Evolutionary conservation across 2,113 vertebrate genomes (phyloP), one percentile per base, ranked within the genome.

Genomic region (Meleagris gallopavo): DNA sequence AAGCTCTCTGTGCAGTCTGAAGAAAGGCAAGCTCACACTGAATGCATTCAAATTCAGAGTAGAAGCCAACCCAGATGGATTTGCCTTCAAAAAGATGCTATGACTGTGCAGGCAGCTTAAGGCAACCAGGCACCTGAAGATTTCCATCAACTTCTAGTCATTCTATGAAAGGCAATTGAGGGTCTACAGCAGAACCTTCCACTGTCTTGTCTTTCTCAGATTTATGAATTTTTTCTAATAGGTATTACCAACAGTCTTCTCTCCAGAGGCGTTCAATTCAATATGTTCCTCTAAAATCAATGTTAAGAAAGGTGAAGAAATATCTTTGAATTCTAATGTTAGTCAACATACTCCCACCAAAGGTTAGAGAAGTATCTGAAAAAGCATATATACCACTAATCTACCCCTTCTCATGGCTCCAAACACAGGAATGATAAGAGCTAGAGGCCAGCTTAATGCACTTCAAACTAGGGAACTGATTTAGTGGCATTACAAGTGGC

Each of bases 111-210:
- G 43, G 30, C 40, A 86, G 30, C 40, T 60, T 86, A 62, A 71
- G 38, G 21, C 13, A 91, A 30, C 22, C 52, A 60, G 21, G 6
- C 4, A 41, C 22, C 9, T 83, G 50, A 67, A 94, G 3, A 10
- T 71, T 29, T 88, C 29, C 17, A 0, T 57, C 40, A 84, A 24
- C 10, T 67, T 8, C 36, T 79, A 30, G 15, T 60, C 18, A n/a
- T 48, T 89, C 43, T 6, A 8, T 18, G 10, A 48, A 70, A 72
- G 15, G 18, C 18, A 41, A 12, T 7, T 0, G 0, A 83, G 15
- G 22, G 5, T 15, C 11, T 32, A 41, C 9, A 61, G 43, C 40
- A 77, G 18, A 91, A 34, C 14, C n/a, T 88, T 40, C 45, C 9
- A 46, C 15, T 70, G 18, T 20, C 73, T 70, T 74, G 16, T 29